Base-by-base conservation (phyloP, 2,888 invertebrate genomes). In the Andrena bucephala region DNA sequence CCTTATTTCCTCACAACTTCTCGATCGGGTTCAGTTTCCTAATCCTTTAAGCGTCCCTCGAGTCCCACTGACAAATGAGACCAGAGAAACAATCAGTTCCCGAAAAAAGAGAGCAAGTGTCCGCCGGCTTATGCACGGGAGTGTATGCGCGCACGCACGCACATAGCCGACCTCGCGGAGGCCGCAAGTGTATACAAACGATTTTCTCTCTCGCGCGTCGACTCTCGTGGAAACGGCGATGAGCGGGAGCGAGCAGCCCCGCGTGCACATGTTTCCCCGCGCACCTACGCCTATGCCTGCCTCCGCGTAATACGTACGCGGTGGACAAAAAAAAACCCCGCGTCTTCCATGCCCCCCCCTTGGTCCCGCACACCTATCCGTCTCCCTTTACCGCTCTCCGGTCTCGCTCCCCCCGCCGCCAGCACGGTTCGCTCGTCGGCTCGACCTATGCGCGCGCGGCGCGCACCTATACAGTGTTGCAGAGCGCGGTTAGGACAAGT, bases 401-500 rank as follows among this genome's bases (percentile, higher is more conserved):
- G 24, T 36, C 24, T 63, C 13, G 62, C 48, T 57, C 57, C 48
- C 36, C 36, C 27, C n/a, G 16, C 60, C 36, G 4, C 8, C 65
- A 52, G 50, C 50, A 33, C 66, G 57, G 60, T 33, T 65, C 36
- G 36, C 33, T 36, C 79, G 67, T 33, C 48, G 48, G 59, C 42
- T 66, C 73, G 36, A 74, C 48, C 54, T 79, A 70, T 73, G 83
- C 75, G 77, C 77, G 76, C 70, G 75, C 63, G 69, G 60, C 59
- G 36, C 27, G 57, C 77, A 75, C 77, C 75, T 63, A 76, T 69
- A 74, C 74, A 77, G 65, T 78, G 85, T 78, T 78, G 83, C 79
- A 66, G 68, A 20, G 63, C 74, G 84, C 42, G 72, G 88, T 84
- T 84, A 85, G 85, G 85, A 90, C 89, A 89, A 89, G 89, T 89